Conservation (phyloP, 1,140 invertebrate genomes). For the Conus ventricosus region DNA sequence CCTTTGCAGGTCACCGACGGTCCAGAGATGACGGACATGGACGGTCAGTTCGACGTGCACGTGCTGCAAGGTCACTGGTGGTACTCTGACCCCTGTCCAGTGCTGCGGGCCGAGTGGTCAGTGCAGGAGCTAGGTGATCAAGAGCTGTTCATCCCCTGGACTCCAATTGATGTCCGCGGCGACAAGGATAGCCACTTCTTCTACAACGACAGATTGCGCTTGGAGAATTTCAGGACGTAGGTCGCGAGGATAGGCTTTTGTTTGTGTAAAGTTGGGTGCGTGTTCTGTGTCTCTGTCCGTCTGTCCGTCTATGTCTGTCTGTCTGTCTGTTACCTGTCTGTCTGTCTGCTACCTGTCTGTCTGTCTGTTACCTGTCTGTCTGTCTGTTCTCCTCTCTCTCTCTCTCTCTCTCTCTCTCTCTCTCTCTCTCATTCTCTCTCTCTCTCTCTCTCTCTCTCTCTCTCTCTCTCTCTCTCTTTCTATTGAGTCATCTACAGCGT, state of each 20-base stretch:
- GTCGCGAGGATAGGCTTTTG: not conserved
- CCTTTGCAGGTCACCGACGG: not conserved
- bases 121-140: conserved; percentile 31
- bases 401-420: too few relatives aligned
- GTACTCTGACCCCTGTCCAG: conserved; percentile 46
- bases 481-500: too few relatives aligned
- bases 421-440: too few relatives aligned
- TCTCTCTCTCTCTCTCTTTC: too few relatives aligned
- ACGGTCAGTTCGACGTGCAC: conserved; percentile 46
- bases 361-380: not conserved
- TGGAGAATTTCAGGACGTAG: conserved; percentile 45
- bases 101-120: conserved; percentile 44
- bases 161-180: not conserved
- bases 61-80: conserved; percentile 40
- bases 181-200: conserved; percentile 25
- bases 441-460: too few relatives aligned
- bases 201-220: conserved; percentile 48
- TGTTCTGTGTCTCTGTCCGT: too few relatives aligned
- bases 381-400: too few relatives aligned
- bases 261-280: too few relatives aligned
- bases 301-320: not conserved
- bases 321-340: not conserved
- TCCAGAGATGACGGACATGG: conserved; percentile 22
- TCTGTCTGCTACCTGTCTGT: not conserved
- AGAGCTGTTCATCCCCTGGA: conserved; percentile 37